Evolutionary conservation across 2,888 invertebrate genomes (phyloP).

Genomic region (Agrilus mali): DNA sequence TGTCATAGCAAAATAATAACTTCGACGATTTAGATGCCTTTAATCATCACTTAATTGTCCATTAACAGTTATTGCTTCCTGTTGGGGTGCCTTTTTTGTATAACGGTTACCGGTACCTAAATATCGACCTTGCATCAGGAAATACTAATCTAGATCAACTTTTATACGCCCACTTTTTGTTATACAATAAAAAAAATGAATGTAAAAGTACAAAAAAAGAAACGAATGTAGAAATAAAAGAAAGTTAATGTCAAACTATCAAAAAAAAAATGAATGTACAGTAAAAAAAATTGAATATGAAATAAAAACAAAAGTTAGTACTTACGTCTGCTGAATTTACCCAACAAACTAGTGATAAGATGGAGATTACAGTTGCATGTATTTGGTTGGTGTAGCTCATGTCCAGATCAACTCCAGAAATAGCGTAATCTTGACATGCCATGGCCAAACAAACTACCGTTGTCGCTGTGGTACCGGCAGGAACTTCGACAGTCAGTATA

Average conservation of each 20-base stretch:
- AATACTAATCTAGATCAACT: too few species aligned
- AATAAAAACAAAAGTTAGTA: not conserved
- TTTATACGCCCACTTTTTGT: too few species aligned
- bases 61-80: too few species aligned
- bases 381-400: conserved; percentile 36
- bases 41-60: too few species aligned
- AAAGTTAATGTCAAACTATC: not conserved
- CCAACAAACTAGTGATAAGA: conserved; percentile 51
- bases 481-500: conserved; percentile 43
- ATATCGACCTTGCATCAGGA: too few species aligned
- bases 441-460: conserved; percentile 44
- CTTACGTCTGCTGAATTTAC: conserved; percentile 40
- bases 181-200: too few species aligned
- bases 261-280: not conserved
- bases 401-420: conserved; percentile 30
- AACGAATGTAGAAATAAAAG: too few species aligned
- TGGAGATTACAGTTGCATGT: conserved; percentile 45
- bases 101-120: too few species aligned
- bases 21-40: too few species aligned
- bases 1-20: too few species aligned
- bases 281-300: not conserved
- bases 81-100: too few species aligned
- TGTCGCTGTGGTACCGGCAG: conserved; percentile 48
- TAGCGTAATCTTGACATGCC: conserved; percentile 45
- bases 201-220: not conserved